These are phyloP conservation scores for Scelioninae gen. 2 DNA, from an alignment of 2,888 invertebrate species.

Conservation along the genomic window DNA sequence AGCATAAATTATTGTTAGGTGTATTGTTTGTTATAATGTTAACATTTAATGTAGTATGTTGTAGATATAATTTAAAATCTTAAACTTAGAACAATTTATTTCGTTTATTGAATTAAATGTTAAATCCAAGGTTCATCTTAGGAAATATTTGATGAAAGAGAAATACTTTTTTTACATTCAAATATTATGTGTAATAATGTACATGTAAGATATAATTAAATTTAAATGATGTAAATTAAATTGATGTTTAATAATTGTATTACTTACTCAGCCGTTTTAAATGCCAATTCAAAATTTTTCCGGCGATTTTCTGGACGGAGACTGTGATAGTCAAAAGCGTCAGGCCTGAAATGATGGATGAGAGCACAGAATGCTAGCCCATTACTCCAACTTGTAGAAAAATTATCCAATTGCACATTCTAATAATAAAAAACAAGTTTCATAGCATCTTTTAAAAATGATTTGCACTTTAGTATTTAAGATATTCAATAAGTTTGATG, in stretches of 20 bases:
- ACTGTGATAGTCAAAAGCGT: slow-evolving; percentile 95
- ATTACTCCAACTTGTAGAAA: slow-evolving; percentile 98
- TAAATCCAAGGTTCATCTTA: not conserved
- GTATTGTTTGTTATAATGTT: too few species aligned
- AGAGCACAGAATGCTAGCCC: slow-evolving; percentile 99
- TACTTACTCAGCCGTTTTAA: slow-evolving; percentile 97
- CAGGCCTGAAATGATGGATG: slow-evolving; percentile 97
- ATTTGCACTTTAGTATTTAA: too few species aligned
- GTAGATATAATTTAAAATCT: too few species aligned
- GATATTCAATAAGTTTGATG: too few species aligned
- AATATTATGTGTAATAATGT: not conserved
- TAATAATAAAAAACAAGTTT: slow-evolving; percentile 74
- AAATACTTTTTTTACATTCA: too few species aligned
- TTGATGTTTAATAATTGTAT: slow-evolving; percentile 9
- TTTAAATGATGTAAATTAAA: not conserved
- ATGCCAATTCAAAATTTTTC: slow-evolving; percentile 97
- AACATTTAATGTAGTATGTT: too few species aligned
- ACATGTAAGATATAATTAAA: slow-evolving; percentile 1
- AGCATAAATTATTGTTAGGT: not conserved
- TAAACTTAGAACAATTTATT: too few species aligned
- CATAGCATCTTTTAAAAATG: too few species aligned
- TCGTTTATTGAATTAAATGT: not conserved
- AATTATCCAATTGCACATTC: slow-evolving; percentile 98
- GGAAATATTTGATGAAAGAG: too few species aligned
- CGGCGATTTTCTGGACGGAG: slow-evolving; percentile 92